Conservation (phyloP, 2,113 vertebrate genomes). For the Zonotrichia leucophrys region DNA sequence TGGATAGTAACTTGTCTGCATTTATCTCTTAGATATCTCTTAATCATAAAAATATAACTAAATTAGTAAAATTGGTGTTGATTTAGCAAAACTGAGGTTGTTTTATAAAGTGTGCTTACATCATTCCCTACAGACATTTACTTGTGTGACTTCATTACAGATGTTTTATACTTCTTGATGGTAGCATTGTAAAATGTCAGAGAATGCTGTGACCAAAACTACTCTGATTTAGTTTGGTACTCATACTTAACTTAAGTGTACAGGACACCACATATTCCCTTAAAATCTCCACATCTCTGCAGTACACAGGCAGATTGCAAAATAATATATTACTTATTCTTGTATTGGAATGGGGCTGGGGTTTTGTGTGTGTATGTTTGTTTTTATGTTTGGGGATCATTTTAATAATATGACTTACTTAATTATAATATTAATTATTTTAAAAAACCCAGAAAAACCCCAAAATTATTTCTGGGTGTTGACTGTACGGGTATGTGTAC, state of each 20-base stretch:
- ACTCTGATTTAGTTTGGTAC: constrained; percentile 68
- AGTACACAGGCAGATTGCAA: neutral
- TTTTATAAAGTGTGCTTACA: constrained; percentile 68
- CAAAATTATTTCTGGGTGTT: neutral
- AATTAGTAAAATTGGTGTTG: neutral
- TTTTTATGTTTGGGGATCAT: neutral
- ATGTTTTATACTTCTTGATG: constrained; percentile 31
- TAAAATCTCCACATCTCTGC: neutral
- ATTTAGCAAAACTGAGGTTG: neutral
- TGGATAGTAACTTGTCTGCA: neutral
- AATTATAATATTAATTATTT: neutral
- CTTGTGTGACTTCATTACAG: constrained; percentile 67
- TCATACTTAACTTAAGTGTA: constrained; percentile 15
- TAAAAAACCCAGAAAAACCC: neutral
- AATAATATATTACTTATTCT: neutral
- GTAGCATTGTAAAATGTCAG: constrained; percentile 42
- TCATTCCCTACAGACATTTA: constrained; percentile 77
- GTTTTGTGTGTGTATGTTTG: neutral
- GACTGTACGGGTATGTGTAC: constrained; percentile 49
- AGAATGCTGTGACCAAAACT: constrained; percentile 75
- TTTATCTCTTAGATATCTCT: neutral
- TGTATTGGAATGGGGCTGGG: neutral
- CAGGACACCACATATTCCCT: neutral
- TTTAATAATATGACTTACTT: neutral
- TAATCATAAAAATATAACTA: neutral